phyloP scores from a whole-genome alignment of 1,140 invertebrate genomes.

The Elymnias hypermnestra region DNA sequence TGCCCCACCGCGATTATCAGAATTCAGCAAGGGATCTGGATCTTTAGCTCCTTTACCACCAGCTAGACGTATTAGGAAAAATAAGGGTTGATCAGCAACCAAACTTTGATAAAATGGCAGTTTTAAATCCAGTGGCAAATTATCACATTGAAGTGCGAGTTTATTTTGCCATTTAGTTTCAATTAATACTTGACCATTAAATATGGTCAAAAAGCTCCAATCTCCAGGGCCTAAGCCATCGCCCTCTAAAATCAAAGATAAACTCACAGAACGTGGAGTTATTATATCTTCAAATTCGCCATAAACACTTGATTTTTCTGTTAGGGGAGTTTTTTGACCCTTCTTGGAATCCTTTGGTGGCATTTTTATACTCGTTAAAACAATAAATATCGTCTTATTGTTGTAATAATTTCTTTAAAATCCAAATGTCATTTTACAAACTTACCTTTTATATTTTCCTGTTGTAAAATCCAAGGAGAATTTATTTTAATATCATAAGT shows the following conservation, averaged over 20 bases:
- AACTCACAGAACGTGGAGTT: conserved; percentile 26
- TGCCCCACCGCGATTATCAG: conserved; percentile 52
- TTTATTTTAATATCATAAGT: too few relatives aligned
- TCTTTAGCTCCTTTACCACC: conserved; percentile 46
- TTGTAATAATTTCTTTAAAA: too few relatives aligned
- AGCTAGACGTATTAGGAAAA: conserved; percentile 40
- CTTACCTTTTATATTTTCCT: too few relatives aligned
- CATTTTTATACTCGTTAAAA: conserved; percentile 23
- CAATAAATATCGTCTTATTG: too few relatives aligned
- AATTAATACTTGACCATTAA: conserved; percentile 41
- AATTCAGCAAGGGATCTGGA: conserved; percentile 47
- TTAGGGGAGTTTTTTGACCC: conserved; percentile 16
- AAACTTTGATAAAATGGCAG: conserved; percentile 29
- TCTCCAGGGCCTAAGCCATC: conserved; percentile 33
- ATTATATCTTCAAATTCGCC: conserved; percentile 26
- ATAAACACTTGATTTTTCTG: conserved; percentile 31
- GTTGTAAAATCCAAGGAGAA: too few relatives aligned
- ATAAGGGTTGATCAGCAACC: conserved; percentile 39
- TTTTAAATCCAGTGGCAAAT: conserved; percentile 42
- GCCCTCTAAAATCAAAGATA: conserved; percentile 36
- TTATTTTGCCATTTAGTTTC: conserved; percentile 47
- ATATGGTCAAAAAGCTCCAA: conserved; percentile 39
- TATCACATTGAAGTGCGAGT: conserved; percentile 21
- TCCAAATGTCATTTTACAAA: too few relatives aligned
- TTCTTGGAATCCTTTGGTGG: conserved; percentile 21